Conservation (phyloP, 2,888 invertebrate genomes). For the Gymnocheta viridis region DNA sequence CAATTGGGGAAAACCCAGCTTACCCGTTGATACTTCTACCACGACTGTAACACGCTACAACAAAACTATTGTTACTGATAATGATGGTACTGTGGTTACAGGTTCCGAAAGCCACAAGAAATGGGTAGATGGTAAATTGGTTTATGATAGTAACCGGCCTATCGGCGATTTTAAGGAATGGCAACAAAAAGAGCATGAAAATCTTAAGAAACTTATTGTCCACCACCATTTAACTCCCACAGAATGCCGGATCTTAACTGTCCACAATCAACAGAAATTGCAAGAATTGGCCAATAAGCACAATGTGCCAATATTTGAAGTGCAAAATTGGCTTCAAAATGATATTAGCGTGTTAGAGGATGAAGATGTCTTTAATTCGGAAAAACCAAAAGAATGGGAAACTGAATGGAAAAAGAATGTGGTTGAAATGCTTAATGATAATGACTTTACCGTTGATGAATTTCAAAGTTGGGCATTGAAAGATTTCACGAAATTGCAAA, state of each 20-base stretch:
- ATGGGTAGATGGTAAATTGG: constrained; percentile 78
- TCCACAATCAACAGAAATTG: constrained; percentile 77
- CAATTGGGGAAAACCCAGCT: neutral
- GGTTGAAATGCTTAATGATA: neutral
- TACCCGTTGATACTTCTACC: neutral
- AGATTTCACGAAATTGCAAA: neutral
- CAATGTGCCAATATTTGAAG: constrained; percentile 78
- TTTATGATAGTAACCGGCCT: constrained; percentile 77
- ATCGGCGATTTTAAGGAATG: constrained; percentile 79
- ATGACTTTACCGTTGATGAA: neutral
- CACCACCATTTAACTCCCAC: constrained; percentile 79
- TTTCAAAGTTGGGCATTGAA: neutral
- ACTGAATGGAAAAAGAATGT: neutral
- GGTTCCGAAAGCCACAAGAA: constrained; percentile 77
- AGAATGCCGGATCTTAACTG: constrained; percentile 77
- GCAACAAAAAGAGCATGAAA: constrained; percentile 77
- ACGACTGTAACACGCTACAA: constrained; percentile 70
- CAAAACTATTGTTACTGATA: constrained; percentile 75
- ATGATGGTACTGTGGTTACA: constrained; percentile 76
- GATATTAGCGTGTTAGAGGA: constrained; percentile 77
- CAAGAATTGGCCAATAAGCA: constrained; percentile 77
- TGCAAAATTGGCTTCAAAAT: constrained; percentile 79
- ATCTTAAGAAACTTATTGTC: constrained; percentile 75
- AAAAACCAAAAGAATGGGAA: neutral
- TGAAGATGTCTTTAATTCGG: constrained; percentile 53